Evolutionary conservation across 2,113 vertebrate genomes (phyloP).

Genomic region (Sardina pilchardus): DNA sequence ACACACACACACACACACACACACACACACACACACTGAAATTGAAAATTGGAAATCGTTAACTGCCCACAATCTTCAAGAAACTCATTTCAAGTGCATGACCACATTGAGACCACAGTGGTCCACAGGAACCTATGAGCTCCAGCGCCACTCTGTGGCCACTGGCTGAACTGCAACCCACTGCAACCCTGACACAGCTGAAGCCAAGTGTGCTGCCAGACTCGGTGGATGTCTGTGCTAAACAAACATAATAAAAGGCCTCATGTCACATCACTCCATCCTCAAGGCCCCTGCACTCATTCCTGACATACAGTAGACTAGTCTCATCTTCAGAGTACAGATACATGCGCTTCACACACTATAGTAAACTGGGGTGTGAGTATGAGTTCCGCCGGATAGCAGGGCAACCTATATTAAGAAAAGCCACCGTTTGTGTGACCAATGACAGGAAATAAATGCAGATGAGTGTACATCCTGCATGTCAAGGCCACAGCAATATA

Average conservation of each 20-base stretch:
- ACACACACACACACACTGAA: not conserved
- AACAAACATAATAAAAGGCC: not conserved
- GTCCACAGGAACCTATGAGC: conserved; percentile 34
- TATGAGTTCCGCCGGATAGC: not conserved
- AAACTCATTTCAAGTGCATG: not conserved
- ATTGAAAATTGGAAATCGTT: not conserved
- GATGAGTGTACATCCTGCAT: not conserved
- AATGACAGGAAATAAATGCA: not conserved
- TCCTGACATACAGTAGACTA: not conserved
- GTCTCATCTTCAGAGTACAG: not conserved
- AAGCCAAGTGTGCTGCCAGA: not conserved
- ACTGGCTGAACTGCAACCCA: not conserved
- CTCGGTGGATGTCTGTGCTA: not conserved
- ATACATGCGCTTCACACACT: not conserved
- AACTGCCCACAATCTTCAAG: not conserved
- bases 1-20: conserved; percentile 8
- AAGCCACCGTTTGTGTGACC: not conserved
- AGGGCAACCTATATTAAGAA: not conserved
- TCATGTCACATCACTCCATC: not conserved
- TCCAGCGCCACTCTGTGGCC: conserved; percentile 69
- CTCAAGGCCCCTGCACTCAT: not conserved
- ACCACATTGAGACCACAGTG: not conserved
- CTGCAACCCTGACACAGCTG: not conserved
- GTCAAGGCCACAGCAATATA: not conserved
- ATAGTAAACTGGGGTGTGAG: not conserved